Evolutionary conservation across 2,888 invertebrate genomes (phyloP).

Genomic region (Tanypteryx hageni): DNA sequence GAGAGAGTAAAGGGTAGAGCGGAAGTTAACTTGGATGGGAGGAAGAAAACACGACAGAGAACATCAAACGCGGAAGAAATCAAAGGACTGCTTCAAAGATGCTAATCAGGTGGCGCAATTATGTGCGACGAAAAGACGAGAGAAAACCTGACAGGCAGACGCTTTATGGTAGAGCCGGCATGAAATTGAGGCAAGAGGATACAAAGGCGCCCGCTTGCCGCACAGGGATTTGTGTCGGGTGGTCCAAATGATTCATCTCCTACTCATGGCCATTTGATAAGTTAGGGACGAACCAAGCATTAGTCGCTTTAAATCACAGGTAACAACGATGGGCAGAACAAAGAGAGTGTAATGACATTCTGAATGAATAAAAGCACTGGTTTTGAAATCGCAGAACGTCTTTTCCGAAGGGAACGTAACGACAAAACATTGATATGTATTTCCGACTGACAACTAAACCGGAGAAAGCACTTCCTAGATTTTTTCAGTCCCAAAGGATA

Average conservation of each 20-base stretch:
- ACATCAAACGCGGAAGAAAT: not conserved
- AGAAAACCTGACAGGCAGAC: not conserved
- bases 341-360: no score
- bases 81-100: constrained; percentile 34
- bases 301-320: not conserved
- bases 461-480: no score
- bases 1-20: not conserved
- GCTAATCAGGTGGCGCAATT: constrained; percentile 36
- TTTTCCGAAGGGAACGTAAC: no score
- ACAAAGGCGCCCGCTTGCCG: not conserved
- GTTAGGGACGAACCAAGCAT: not conserved
- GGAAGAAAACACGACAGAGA: no score
- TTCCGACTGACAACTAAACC: no score
- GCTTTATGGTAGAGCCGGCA: no score
- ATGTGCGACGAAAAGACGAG: not conserved
- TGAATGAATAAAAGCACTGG: no score
- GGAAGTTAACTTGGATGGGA: not conserved
- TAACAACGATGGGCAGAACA: no score
- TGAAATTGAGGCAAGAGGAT: not conserved
- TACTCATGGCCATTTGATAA: not conserved
- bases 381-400: no score
- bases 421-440: no score
- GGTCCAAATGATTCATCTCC: not conserved
- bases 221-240: not conserved
- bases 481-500: no score